Conservation (phyloP, 1,140 invertebrate genomes). For the Leptinotarsa defecta region DNA sequence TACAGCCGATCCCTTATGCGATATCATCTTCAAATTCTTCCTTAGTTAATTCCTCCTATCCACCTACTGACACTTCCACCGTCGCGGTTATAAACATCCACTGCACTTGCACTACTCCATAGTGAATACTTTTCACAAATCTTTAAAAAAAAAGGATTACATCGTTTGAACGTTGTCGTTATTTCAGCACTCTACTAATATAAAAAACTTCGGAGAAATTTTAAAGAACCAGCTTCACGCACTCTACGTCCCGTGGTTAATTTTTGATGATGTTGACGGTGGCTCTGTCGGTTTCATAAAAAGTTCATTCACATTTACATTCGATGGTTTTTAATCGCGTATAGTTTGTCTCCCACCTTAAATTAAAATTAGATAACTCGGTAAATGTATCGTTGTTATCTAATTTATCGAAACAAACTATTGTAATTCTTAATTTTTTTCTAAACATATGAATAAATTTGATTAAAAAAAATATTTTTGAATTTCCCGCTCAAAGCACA, state of each 20-base stretch:
- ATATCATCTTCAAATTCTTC: conserved; percentile 42
- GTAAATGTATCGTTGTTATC: background rate
- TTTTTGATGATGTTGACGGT: conserved; percentile 47
- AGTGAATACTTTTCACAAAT: conserved; percentile 35
- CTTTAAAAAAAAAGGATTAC: conserved; percentile 38
- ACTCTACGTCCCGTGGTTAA: conserved; percentile 40
- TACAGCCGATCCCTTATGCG: conserved; percentile 38
- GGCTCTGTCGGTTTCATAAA: conserved; percentile 47
- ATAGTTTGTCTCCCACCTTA: background rate
- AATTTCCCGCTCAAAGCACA: conserved; percentile 4
- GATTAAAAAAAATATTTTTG: background rate
- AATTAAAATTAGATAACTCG: background rate
- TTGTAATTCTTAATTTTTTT: background rate
- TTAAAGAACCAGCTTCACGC: conserved; percentile 30
- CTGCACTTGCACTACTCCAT: conserved; percentile 27
- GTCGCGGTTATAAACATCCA: conserved; percentile 34
- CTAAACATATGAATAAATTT: background rate
- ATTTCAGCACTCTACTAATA: conserved; percentile 14
- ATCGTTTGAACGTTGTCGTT: conserved; percentile 41
- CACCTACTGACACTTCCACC: conserved; percentile 51
- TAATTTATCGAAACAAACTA: background rate
- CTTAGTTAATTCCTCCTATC: conserved; percentile 34
- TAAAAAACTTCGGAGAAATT: conserved; percentile 30
- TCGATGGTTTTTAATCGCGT: conserved; percentile 2
- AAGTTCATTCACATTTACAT: conserved; percentile 49